Percentiles rank a stretch among this genome's conserved stretches.
Conservation (phyloP, 2,797 vertebrate genomes). For the Taenioides sp. region DNA sequence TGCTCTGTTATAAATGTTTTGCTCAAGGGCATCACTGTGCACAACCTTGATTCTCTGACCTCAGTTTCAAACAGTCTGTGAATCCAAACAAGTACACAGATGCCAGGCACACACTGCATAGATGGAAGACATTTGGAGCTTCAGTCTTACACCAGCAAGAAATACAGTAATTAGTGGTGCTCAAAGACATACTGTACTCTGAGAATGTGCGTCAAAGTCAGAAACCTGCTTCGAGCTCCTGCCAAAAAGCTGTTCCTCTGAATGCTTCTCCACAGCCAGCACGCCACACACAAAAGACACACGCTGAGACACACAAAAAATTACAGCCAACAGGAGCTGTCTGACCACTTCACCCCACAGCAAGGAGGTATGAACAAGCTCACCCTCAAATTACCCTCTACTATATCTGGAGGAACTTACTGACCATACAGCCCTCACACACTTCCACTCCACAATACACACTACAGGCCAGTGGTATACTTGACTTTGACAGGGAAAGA, state of each 20-base stretch:
- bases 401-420: slow-evolving; percentile 60
- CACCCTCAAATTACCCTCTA: slow-evolving; percentile 74
- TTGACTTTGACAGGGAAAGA: slow-evolving; percentile 52
- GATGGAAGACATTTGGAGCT: slow-evolving; percentile 51
- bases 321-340: slow-evolving; percentile 68
- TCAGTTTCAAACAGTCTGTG: slow-evolving; percentile 32
- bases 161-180: slow-evolving; percentile 42
- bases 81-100: slow-evolving; percentile 28
- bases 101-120: slow-evolving; percentile 23
- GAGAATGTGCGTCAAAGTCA: slow-evolving; percentile 33
- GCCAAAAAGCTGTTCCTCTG: slow-evolving; percentile 52
- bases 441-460: slow-evolving; percentile 36
- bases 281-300: slow-evolving; percentile 19
- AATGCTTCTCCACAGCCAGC: slow-evolving; percentile 22
- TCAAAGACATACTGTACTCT: not conserved
- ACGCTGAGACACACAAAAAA: slow-evolving; percentile 48
- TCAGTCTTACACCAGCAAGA: slow-evolving; percentile 37
- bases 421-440: slow-evolving; percentile 51
- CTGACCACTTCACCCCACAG: slow-evolving; percentile 67
- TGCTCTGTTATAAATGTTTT: slow-evolving; percentile 25
- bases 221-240: slow-evolving; percentile 31
- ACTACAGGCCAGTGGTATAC: slow-evolving; percentile 59
- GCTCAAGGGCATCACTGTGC: slow-evolving; percentile 41
- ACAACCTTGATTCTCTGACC: slow-evolving; percentile 22
- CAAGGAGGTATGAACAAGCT: slow-evolving; percentile 71